A percentile compares a stretch with the other conserved stretches of the same genome.
Conservation (phyloP, 1,140 invertebrate genomes). For the Saccostrea cuccullata region DNA sequence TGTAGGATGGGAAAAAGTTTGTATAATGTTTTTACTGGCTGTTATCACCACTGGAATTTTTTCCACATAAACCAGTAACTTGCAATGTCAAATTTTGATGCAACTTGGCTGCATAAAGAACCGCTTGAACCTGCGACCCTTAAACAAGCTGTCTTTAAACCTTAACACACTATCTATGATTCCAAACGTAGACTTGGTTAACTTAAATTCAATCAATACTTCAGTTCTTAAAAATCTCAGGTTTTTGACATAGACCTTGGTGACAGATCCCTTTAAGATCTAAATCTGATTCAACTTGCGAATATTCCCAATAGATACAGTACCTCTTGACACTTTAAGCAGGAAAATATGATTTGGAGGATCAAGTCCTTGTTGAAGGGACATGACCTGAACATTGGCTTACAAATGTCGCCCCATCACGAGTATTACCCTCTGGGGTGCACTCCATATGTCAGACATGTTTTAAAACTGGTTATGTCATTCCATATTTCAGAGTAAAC, state of each 20-base stretch:
- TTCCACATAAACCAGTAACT: too few relatives aligned
- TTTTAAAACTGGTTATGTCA: not conserved
- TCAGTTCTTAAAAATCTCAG: not conserved
- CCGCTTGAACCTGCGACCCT: too few relatives aligned
- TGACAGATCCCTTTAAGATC: not conserved
- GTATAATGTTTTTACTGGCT: not conserved
- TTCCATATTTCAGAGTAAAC: too few relatives aligned
- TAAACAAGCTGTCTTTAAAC: not conserved
- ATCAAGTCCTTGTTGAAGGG: not conserved
- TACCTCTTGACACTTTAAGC: constrained; percentile 10
- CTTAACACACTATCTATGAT: not conserved
- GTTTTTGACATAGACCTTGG: not conserved
- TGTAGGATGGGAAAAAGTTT: not conserved
- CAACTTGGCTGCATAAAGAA: too few relatives aligned
- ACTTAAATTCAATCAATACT: not conserved
- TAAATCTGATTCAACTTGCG: not conserved
- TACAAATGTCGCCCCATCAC: not conserved
- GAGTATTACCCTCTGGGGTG: too few relatives aligned
- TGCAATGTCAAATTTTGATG: too few relatives aligned
- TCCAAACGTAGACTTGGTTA: not conserved
- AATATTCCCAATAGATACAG: not conserved
- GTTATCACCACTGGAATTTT: too few relatives aligned
- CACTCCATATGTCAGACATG: not conserved
- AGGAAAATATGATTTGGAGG: constrained; percentile 25
- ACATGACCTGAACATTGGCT: not conserved